Base-by-base conservation (phyloP, 1,140 invertebrate genomes). In the Pseudomyrmex flavicornis region DNA sequence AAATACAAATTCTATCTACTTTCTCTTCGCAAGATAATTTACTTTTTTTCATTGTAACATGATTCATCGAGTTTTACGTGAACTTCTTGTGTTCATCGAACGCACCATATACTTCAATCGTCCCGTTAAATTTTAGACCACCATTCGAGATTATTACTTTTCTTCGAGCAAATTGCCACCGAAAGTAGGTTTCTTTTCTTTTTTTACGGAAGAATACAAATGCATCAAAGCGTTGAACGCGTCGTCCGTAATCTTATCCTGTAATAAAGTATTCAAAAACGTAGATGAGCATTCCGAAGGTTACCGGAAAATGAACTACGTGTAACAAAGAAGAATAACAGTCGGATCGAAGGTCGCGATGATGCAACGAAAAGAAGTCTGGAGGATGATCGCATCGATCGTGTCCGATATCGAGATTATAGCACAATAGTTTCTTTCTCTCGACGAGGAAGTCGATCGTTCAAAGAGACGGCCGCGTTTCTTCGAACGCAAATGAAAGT, bases 271-370 rank as follows among this genome's bases (percentile, higher is more conserved):
- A 35, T 76, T 69, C 50, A n/a, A 70, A 70, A 52, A 70, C 8
- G 20, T 58, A 69, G 20, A 58, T 7, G 20, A 22, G n/a, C 3
- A 8, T 9, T 44, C 4, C 5, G 48, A 72, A 58, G 46, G 63
- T 61, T 48, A 46, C 2, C 12, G 13, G 12, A 22, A 70, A 72
- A 86, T 85, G 72, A n/a, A 66, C 8, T 48, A 66, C 15, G 63
- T 48, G 15, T 46, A 15, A 13, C 46, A 59, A 46, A 15, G 46
- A 79, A 20, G 48, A 70, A 70, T 20, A 17, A 12, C 20, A n/a
- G 15, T 61, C 72, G 12, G 15, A 26, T 59, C 58, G 20, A 85
- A 73, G 62, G 63, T 46, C 10, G 48, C 44, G 44, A 44, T 63
- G 68, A 59, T 17, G 48, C 62, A 74, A 82, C 54, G 13, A 50